A percentile compares a stretch with the other conserved stretches of the same genome.
Evolutionary conservation across 1,140 invertebrate species (phyloP).

Genomic region (Andricus grossulariae): DNA sequence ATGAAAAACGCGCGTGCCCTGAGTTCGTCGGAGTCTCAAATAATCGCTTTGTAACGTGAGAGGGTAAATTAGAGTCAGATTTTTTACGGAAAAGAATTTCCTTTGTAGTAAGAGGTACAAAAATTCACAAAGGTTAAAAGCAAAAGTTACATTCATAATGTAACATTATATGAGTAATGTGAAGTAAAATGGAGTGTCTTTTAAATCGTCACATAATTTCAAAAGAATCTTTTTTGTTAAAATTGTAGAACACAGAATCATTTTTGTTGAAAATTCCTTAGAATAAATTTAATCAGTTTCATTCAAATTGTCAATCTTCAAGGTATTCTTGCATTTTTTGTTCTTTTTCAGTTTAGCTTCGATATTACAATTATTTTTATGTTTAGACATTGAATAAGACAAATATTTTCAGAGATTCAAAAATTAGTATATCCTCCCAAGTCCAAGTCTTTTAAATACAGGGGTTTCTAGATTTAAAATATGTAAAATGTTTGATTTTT

Average conservation of each 20-base stretch:
- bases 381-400: no score
- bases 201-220: neutral
- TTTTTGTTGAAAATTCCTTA: no score
- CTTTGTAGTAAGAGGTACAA: neutral
- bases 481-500: no score
- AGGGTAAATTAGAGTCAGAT: slow-evolving; percentile 24
- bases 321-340: no score
- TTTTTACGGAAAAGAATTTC: slow-evolving; percentile 9
- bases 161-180: neutral
- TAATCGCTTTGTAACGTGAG: slow-evolving; percentile 20
- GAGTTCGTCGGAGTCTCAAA: slow-evolving; percentile 26
- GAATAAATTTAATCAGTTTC: no score
- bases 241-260: neutral
- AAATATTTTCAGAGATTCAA: no score
- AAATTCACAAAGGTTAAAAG: slow-evolving; percentile 26
- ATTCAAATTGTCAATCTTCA: no score
- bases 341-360: no score
- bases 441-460: no score
- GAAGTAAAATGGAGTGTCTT: neutral
- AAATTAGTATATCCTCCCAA: no score
- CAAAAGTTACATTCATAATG: neutral
- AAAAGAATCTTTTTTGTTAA: neutral
- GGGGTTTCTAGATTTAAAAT: no score
- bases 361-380: no score
- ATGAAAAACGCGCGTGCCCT: neutral